These are phyloP conservation scores for Pterophyllum scalare DNA, from an alignment of 2,113 vertebrate species.

Conservation along the genomic window DNA sequence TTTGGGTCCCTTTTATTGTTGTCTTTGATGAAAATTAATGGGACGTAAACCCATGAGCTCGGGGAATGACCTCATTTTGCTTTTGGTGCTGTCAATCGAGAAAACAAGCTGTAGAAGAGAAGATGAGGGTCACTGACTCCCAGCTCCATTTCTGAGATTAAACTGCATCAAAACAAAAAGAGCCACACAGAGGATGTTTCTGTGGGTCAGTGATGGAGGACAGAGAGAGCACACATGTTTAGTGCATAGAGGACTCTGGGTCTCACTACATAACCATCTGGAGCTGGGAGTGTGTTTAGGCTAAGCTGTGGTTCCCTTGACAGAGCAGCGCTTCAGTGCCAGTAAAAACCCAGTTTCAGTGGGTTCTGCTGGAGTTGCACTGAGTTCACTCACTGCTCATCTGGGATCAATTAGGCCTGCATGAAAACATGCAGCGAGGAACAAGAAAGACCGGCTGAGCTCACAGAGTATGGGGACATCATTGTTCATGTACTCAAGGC, in stretches of 20 bases:
- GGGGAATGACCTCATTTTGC: conserved; percentile 22
- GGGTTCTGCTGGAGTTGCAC: conserved; percentile 69
- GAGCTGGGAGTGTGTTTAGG: conserved; percentile 62
- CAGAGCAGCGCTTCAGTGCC: conserved; percentile 60
- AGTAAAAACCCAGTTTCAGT: conserved; percentile 74
- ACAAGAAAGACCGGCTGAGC: conserved; percentile 36
- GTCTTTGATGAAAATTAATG: conserved; percentile 18
- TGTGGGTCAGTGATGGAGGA: conserved; percentile 51
- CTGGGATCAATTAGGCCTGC: conserved; percentile 75
- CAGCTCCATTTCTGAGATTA: conserved; percentile 9
- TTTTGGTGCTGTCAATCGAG: conserved; percentile 16
- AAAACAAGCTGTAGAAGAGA: conserved; percentile 8
- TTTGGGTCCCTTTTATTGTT: background rate
- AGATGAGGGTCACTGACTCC: conserved; percentile 23
- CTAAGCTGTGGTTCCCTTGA: conserved; percentile 71
- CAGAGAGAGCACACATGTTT: conserved; percentile 61
- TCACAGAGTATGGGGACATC: conserved; percentile 43
- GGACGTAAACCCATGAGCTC: conserved; percentile 24
- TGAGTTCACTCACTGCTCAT: conserved; percentile 71
- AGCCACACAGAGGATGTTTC: conserved; percentile 20
- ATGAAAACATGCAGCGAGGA: conserved; percentile 60
- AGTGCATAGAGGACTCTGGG: conserved; percentile 42
- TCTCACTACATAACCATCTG: conserved; percentile 71
- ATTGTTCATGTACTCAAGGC: conserved; percentile 39
- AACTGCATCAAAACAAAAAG: conserved; percentile 46